Base-by-base conservation (phyloP, 2,888 invertebrate species). In the Bellardia bayeri region DNA sequence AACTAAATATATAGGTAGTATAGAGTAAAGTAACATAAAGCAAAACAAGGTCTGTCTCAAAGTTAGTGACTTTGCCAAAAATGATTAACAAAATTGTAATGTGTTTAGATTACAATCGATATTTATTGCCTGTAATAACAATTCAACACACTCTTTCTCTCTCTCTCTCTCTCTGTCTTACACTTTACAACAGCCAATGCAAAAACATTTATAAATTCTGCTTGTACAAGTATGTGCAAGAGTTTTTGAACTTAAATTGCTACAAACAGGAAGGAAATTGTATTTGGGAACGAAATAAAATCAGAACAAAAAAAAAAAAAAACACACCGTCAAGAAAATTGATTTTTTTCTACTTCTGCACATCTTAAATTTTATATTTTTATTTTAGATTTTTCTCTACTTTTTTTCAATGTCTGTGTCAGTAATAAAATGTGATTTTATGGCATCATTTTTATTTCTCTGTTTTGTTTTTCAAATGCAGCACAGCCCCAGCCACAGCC, bases 361-460 rank as follows among this genome's bases (percentile, higher is more conserved):
- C 40, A 40, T 58, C 23, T 74, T 74, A 45, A 61, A 45, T 64
- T 63, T 76, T 11, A 6, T 51, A 49, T 45, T 56, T 64, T 16
- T 45, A 49, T 71, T 45, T 37, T 63, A 14, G 2, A 7, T 13
- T 33, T 68, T 51, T 3, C 16, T 74, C 58, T 49, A 61, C 5
- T n/a, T 7, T 14, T 37, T 37, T 63, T 54, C 33, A 78, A 64
- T 79, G 30, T 33, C 64, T 83, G 61, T 71, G 23, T 6, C 66
- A 66, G 80, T 76, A 84, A 87, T 84, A 87, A 87, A 87, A 84
- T 84, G 30, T 42, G 63, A 74, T 87, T 84, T 87, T 78, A 87
- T 84, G 63, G 56, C 63, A 78, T 66, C 71, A 80, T 80, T 76
- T 23, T 76, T 66, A 58, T 76, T 64, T 71, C 11, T 66, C n/a